phyloP scores from a whole-genome alignment of 2,888 invertebrate species.

The Lasioglossum villosulum region DNA sequence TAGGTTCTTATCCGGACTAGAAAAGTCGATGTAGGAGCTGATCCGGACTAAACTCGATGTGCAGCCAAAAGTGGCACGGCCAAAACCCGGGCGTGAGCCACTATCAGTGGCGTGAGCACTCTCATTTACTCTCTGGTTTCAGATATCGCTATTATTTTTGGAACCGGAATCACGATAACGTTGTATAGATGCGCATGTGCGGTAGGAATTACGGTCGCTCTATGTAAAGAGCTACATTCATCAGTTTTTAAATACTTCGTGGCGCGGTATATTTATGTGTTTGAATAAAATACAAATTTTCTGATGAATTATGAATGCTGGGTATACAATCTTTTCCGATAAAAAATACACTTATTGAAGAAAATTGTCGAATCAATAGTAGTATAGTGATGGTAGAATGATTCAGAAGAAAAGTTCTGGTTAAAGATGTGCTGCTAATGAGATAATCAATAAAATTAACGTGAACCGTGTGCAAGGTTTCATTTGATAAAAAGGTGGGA shows the following conservation, averaged over 20 bases:
- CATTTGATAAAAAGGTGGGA: constrained; percentile 17
- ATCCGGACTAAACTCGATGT: no score
- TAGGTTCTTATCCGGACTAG: no score
- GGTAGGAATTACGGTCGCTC: not conserved
- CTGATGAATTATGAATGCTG: not conserved
- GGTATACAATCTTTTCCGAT: not conserved
- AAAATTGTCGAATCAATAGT: constrained; percentile 25
- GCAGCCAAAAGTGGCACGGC: no score
- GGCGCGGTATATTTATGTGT: not conserved
- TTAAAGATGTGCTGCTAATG: constrained; percentile 19
- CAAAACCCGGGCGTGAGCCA: no score
- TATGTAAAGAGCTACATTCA: not conserved
- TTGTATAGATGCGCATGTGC: constrained; percentile 1
- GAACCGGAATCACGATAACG: not conserved
- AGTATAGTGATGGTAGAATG: constrained; percentile 38
- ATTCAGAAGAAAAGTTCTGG: constrained; percentile 44
- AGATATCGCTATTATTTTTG: not conserved
- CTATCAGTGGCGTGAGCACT: no score
- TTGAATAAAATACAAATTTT: constrained; percentile 11
- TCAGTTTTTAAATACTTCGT: constrained; percentile 2
- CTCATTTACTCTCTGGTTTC: no score
- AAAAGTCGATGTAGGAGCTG: no score
- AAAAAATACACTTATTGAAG: not conserved
- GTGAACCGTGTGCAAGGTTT: constrained; percentile 34
- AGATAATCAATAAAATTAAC: constrained; percentile 68